A percentile compares a stretch with the other conserved stretches of the same genome.
These are phyloP conservation scores for Muschampia plurimacula DNA, from an alignment of 2,888 invertebrate species.

Conservation along the genomic window DNA sequence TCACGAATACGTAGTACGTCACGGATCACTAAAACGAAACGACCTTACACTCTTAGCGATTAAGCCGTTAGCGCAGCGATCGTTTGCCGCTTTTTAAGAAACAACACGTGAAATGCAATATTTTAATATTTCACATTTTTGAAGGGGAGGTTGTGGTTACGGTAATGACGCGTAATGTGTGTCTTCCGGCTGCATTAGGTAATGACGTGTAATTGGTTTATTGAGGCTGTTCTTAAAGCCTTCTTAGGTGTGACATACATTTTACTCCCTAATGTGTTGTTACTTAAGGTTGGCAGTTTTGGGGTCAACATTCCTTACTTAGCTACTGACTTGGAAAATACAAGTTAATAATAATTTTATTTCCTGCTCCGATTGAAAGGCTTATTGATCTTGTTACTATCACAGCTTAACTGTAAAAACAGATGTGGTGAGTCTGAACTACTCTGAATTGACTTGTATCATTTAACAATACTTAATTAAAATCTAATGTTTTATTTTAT, in stretches of 20 bases:
- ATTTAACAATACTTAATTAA: too few species aligned
- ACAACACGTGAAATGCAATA: constrained; percentile 68
- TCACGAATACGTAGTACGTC: constrained; percentile 44
- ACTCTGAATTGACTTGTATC: too few species aligned
- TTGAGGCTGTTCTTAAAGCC: constrained; percentile 65
- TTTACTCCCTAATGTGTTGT: constrained; percentile 59
- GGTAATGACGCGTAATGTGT: constrained; percentile 79
- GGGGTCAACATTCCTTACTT: neutral
- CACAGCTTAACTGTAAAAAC: too few species aligned
- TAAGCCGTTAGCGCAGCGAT: constrained; percentile 65
- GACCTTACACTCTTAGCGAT: constrained; percentile 59
- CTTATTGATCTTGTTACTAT: too few species aligned
- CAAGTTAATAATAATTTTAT: too few species aligned
- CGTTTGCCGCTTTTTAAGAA: constrained; percentile 55
- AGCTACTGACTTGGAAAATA: neutral
- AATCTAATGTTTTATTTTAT: too few species aligned
- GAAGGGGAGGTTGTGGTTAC: constrained; percentile 73
- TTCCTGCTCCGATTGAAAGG: too few species aligned
- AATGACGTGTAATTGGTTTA: constrained; percentile 82
- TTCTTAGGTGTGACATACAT: constrained; percentile 74
- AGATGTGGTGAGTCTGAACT: neutral
- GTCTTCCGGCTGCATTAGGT: constrained; percentile 80
- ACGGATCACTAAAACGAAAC: constrained; percentile 53
- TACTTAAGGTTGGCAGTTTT: constrained; percentile 54
- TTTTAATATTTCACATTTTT: constrained; percentile 68